A percentile compares a stretch with the other conserved stretches of the same genome.
phyloP scores from a whole-genome alignment of 2,888 invertebrate genomes.

The Drosophila mimica region DNA sequence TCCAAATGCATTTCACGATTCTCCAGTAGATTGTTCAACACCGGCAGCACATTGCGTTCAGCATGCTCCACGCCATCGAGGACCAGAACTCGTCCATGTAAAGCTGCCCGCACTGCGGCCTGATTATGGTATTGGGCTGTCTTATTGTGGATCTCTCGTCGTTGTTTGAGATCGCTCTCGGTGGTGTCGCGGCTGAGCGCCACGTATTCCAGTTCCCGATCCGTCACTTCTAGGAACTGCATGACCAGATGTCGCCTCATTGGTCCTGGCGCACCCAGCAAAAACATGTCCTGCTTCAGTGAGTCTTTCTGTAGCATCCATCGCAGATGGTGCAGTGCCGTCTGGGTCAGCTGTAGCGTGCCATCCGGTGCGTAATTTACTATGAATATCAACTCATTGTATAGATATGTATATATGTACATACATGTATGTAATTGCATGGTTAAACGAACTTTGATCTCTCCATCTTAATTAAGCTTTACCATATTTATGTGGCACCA shows the following conservation, averaged over 20 bases:
- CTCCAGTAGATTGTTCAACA: constrained; percentile 97
- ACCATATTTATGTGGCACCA: constrained; percentile 89
- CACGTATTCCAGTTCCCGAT: constrained; percentile 96
- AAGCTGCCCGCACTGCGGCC: constrained; percentile 97
- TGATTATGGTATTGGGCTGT: constrained; percentile 97
- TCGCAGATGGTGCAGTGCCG: constrained; percentile 91
- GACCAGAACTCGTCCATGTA: constrained; percentile 93
- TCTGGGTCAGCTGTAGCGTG: constrained; percentile 88
- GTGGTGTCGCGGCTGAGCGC: constrained; percentile 97
- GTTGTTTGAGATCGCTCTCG: constrained; percentile 97
- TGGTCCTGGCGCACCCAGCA: constrained; percentile 96
- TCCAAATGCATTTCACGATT: constrained; percentile 99
- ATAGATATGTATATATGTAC: background rate
- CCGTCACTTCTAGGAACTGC: constrained; percentile 94
- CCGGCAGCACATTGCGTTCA: constrained; percentile 97
- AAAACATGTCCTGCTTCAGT: constrained; percentile 97
- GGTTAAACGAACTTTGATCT: constrained; percentile 32
- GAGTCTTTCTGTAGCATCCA: constrained; percentile 99
- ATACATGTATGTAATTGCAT: background rate
- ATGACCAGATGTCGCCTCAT: constrained; percentile 92
- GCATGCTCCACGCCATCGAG: constrained; percentile 99
- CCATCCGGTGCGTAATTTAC: constrained; percentile 86
- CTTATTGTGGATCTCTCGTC: constrained; percentile 94
- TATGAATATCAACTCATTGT: constrained; percentile 31
- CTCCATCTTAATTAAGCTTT: constrained; percentile 27